These are phyloP conservation scores for Eupithecia exiguata DNA, from an alignment of 2,888 invertebrate genomes.

Conservation along the genomic window DNA sequence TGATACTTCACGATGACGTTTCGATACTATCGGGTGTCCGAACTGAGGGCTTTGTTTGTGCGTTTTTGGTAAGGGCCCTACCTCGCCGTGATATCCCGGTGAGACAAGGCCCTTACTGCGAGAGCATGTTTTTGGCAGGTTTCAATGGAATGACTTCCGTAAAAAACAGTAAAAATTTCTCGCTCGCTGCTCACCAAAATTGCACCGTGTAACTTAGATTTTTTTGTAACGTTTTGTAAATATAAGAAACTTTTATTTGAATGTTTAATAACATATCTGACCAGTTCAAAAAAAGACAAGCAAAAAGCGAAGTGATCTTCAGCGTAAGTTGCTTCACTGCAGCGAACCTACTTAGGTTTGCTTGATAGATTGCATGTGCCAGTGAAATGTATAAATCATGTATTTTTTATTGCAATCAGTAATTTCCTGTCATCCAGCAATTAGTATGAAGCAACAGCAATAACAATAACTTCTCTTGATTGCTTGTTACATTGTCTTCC, in stretches of 20 bases:
- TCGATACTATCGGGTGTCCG: background rate
- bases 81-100: too few relatives aligned
- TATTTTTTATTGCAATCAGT: background rate
- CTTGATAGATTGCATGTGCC: background rate
- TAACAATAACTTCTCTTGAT: slow-evolving; percentile 16
- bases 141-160: too few relatives aligned
- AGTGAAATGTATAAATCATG: background rate
- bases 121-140: too few relatives aligned
- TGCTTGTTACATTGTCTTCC: background rate
- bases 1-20: background rate
- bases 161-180: background rate
- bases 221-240: background rate
- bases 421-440: slow-evolving; percentile 19
- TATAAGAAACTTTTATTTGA: background rate
- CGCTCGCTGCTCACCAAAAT: background rate
- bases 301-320: too few relatives aligned
- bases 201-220: background rate
- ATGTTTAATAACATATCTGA: background rate
- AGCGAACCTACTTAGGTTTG: background rate
- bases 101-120: too few relatives aligned
- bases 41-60: background rate
- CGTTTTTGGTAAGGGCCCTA: background rate
- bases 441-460: slow-evolving; percentile 18
- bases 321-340: background rate
- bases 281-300: too few relatives aligned